Evolutionary conservation across 2,888 invertebrate genomes (phyloP).

Genomic region (Tromatobia lineatoria): DNA sequence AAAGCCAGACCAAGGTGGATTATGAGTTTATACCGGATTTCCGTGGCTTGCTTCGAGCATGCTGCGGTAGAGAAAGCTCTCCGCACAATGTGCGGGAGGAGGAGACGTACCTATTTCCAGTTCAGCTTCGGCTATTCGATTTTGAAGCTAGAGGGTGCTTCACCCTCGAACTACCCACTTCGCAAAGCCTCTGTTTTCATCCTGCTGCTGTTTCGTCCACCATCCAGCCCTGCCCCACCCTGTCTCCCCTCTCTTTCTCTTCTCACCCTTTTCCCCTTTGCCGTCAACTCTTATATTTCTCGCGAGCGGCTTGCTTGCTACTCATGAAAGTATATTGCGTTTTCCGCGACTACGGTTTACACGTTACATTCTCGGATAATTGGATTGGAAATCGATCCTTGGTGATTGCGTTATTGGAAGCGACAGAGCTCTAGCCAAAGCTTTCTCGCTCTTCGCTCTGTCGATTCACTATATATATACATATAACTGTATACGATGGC

Average conservation of each 20-base stretch:
- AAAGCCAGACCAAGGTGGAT: conserved; percentile 68
- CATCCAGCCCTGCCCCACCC: conserved; percentile 11
- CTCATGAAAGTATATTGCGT: conserved; percentile 83
- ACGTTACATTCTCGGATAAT: conserved; percentile 82
- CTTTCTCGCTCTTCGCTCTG: conserved; percentile 26
- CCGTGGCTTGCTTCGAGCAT: conserved; percentile 69
- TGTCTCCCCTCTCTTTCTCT: conserved; percentile 1
- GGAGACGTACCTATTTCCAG: conserved; percentile 48
- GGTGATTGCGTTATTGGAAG: conserved; percentile 75
- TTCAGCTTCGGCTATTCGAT: conserved; percentile 75
- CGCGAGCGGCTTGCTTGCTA: conserved; percentile 58
- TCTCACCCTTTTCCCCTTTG: conserved; percentile 20
- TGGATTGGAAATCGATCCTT: conserved; percentile 83
- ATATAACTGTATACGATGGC: conserved; percentile 8
- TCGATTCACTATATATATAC: conserved; percentile 12
- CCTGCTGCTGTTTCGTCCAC: conserved; percentile 67
- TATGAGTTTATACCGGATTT: conserved; percentile 77
- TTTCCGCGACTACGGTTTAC: conserved; percentile 78
- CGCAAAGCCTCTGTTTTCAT: conserved; percentile 59
- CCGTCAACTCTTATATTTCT: conserved; percentile 42
- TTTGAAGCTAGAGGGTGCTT: conserved; percentile 69
- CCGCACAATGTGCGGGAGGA: not conserved
- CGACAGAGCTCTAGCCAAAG: conserved; percentile 58
- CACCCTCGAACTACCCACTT: conserved; percentile 31
- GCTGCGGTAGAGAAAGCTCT: not conserved